Conservation (phyloP, 2,797 vertebrate genomes). For the Pagetopsis macropterus region DNA sequence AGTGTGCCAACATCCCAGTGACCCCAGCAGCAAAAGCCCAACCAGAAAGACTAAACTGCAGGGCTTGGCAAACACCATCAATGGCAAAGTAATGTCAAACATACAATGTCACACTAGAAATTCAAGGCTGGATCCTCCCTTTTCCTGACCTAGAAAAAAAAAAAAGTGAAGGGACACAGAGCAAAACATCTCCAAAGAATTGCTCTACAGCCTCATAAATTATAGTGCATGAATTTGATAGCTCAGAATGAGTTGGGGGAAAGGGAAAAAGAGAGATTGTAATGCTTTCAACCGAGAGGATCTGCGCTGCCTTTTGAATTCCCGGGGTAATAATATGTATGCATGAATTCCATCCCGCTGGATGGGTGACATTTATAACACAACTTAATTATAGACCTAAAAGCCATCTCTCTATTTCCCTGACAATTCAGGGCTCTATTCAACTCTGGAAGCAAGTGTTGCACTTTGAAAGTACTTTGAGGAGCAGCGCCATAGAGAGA, state of each 20-base stretch:
- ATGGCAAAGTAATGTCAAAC: slow-evolving; percentile 54
- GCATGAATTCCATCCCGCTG: slow-evolving; percentile 81
- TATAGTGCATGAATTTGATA: slow-evolving; percentile 79
- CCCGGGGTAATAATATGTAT: slow-evolving; percentile 83
- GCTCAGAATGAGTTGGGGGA: slow-evolving; percentile 64
- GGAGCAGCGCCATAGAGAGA: slow-evolving; percentile 74
- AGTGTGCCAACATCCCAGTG: slow-evolving; percentile 43
- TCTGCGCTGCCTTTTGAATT: slow-evolving; percentile 81
- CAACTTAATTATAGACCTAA: slow-evolving; percentile 86
- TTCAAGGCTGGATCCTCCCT: slow-evolving; percentile 13
- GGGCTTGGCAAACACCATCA: slow-evolving; percentile 31
- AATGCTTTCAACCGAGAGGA: slow-evolving; percentile 79
- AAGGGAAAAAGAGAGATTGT: slow-evolving; percentile 69
- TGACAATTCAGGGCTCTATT: slow-evolving; percentile 76
- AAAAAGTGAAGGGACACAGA: slow-evolving; percentile 51
- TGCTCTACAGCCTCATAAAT: slow-evolving; percentile 77
- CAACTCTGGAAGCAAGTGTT: slow-evolving; percentile 80
- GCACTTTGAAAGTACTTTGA: slow-evolving; percentile 82
- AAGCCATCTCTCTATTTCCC: slow-evolving; percentile 84
- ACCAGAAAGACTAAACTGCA: slow-evolving; percentile 35
- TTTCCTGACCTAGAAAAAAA: slow-evolving; percentile 62
- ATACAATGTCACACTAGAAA: slow-evolving; percentile 36
- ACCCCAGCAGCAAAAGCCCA: slow-evolving; percentile 30
- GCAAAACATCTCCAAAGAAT: slow-evolving; percentile 69
- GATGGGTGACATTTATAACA: slow-evolving; percentile 85